Evolutionary conservation across 1,140 invertebrate species (phyloP), one percentile per base, ranked within the genome.

Genomic region (Tetramorium parvispinum): DNA sequence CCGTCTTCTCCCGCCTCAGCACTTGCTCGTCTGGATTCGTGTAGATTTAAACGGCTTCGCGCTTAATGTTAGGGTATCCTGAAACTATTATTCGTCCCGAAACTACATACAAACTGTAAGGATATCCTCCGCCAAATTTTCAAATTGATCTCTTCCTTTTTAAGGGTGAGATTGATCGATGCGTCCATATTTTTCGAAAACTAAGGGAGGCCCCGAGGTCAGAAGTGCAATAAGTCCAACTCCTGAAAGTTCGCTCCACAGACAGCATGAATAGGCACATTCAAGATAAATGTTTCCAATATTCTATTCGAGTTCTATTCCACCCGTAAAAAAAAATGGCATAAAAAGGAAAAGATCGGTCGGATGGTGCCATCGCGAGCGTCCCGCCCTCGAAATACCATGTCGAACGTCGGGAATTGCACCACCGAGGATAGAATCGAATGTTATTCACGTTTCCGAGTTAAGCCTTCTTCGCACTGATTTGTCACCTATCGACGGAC

Each of bases 401-500:
- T 18, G 43, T 70, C 16, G 61, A 79, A 68, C 11, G 43, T 40
- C 61, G 77, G 13, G 21, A 68, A 68, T 40, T 24, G 46, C 27
- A 51, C 11, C 77, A 46, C 46, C 32, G 13, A 46, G 46, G 32
- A 32, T 53, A 24, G 77, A 11, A 70, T 70, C 77, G 46, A 81
- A 68, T 51, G 46, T 70, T 81, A 68, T 66, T 81, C 77, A 24
- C n/a, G 63, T 81, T 49, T 57, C 7, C 37, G 66, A 55, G 65
- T 57, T 82, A 71, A 82, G 66, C 37, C 78, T 82, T 81, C 63
- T 55, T 71, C 32, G 49, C 21, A 46, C 21, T 57, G 78, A 82
- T 82, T 82, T 71, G 78, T 82, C 78, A 82, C 65, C 59, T 24
- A 71, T 71, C 66, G 66, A 59, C 21, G 43, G 13, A 46, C 55